A percentile compares a stretch with the other conserved stretches of the same genome.
Conservation (phyloP, 1,140 invertebrate species). For the Habropoda laboriosa region DNA sequence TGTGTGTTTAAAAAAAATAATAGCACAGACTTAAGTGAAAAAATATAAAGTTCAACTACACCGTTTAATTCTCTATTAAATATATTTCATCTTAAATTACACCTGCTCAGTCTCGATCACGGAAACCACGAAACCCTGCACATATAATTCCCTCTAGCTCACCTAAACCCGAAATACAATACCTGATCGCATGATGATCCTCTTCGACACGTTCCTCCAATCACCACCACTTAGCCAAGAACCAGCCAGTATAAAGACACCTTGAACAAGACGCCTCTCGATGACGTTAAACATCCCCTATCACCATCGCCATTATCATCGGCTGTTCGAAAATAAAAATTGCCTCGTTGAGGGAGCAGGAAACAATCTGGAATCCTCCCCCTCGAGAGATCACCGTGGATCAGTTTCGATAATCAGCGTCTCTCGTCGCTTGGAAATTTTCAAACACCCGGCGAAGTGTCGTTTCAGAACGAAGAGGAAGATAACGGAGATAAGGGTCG, state of each 20-base stretch:
- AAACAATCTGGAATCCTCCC: neutral
- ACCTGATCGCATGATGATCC: too few species aligned
- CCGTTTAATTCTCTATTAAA: too few species aligned
- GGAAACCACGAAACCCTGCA: too few species aligned
- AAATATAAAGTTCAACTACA: too few species aligned
- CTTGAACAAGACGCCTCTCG: neutral
- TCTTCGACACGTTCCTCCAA: too few species aligned
- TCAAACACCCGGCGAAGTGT: neutral
- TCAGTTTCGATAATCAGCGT: slow-evolving; percentile 4
- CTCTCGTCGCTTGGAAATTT: neutral
- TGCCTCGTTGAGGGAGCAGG: neutral
- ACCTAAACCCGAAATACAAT: too few species aligned
- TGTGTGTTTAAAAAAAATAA: too few species aligned
- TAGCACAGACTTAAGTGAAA: too few species aligned
- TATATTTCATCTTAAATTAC: too few species aligned
- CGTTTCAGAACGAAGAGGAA: neutral
- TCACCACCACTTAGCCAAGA: too few species aligned
- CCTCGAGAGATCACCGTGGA: slow-evolving; percentile 8
- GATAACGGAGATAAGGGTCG: slow-evolving; percentile 29
- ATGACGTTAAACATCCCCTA: neutral
- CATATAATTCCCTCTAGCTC: too few species aligned
- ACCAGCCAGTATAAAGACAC: neutral
- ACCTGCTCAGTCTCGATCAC: too few species aligned
- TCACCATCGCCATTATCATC: neutral
- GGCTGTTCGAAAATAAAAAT: neutral